Percentiles rank a stretch among this genome's conserved stretches.
Evolutionary conservation across 2,797 vertebrate genomes (phyloP).

Genomic region (Darevskia mixta): DNA sequence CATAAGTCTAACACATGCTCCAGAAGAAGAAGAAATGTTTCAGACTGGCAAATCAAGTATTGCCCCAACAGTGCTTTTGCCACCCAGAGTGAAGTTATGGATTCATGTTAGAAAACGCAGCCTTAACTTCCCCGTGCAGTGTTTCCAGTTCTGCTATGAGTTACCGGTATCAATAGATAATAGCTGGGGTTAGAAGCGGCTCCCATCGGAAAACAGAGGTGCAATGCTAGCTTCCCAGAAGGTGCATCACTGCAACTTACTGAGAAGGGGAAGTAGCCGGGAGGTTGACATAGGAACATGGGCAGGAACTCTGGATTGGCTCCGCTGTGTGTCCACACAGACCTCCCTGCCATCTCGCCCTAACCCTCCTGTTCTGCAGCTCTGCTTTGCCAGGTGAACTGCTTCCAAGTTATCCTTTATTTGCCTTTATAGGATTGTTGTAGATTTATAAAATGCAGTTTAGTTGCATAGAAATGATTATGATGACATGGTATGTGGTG

Average conservation of each 20-base stretch:
- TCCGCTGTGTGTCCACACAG: no score
- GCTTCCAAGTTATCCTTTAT: no score
- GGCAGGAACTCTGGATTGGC: no score
- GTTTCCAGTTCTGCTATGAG: slow-evolving; percentile 51
- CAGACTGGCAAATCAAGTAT: background rate
- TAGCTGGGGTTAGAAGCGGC: slow-evolving; percentile 18
- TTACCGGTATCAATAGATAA: slow-evolving; percentile 50
- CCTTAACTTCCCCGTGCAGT: slow-evolving; percentile 9
- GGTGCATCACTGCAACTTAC: no score
- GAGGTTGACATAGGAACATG: no score
- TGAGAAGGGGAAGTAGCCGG: no score
- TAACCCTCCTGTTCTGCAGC: no score
- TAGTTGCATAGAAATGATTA: slow-evolving; percentile 66
- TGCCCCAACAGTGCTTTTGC: no score
- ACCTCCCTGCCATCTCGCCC: no score
- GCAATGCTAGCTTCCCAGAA: no score
- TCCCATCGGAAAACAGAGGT: no score
- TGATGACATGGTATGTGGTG: slow-evolving; percentile 51
- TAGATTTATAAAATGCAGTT: slow-evolving; percentile 62
- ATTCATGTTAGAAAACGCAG: slow-evolving; percentile 18
- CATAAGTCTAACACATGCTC: background rate
- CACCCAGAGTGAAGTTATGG: background rate
- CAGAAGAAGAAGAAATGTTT: background rate
- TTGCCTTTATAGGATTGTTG: slow-evolving; percentile 43
- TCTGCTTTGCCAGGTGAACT: no score